Evolutionary conservation across 1,140 invertebrate genomes (phyloP), one percentile per base, ranked within the genome.

Genomic region (Ectropis grisescens): DNA sequence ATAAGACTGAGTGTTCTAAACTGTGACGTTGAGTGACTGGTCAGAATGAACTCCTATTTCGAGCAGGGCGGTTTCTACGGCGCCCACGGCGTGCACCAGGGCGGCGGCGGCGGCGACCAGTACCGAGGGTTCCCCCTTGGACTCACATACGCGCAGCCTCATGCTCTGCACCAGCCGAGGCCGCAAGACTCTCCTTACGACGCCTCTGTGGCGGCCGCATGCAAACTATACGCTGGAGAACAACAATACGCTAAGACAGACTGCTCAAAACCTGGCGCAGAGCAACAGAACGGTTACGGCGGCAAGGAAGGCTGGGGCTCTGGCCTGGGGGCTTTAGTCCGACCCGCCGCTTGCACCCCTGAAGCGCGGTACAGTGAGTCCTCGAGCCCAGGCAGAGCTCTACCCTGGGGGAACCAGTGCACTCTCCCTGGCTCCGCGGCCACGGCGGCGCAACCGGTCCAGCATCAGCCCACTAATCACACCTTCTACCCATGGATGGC

Each of bases 401-500:
- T 84, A 64, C 72, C 83, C 74, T 91, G 90, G 82, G 92, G 91
- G 85, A 92, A 93, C 83, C 91, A 91, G 69, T 94, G 92, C 83
- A 88, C 88, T 41, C 83, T 93, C 52, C 91, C 91, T 32, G 86
- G 90, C 41, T 87, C 91, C 29, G 90, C 91, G 31, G 89, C 90
- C 34, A 89, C 90, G 39, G 89, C 89, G 31, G 89, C 92, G 26
- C 93, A 93, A 79, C 89, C 93, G 51, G 92, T 93, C 70, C 92
- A 94, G 82, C 93, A 95, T 84, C 93, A 94, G 84, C 88, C 90
- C 80, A 88, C 88, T 71, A 95, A 93, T 82, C 94, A 96, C 87
- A 96, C 94, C 65, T 96, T 97, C 85, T 97, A 97, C 85, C 95
- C 95, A 46, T 96, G 95, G 95, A 97, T 97, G 95, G 94, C 94